Evolutionary conservation across 2,888 invertebrate species (phyloP), one percentile per base, ranked within the genome.

Genomic region (Priapulus caudatus): DNA sequence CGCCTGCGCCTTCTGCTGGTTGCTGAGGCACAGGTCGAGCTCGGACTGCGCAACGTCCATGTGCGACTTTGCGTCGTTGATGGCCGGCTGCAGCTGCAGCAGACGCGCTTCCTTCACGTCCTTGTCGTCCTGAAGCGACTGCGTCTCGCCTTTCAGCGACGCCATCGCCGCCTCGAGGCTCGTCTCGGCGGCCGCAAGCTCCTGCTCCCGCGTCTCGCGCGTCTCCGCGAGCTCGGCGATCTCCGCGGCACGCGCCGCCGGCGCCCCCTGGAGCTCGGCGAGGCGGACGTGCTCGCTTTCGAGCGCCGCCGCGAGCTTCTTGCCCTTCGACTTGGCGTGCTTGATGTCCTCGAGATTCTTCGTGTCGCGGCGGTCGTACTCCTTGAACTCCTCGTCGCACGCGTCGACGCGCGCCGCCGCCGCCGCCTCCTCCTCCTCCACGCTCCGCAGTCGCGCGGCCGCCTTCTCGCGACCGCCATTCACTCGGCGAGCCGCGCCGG

Each of bases 181-280:
- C 54, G 24, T 56, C n/a, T 33, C 33, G n/a, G 33, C 33, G 51
- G 61, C 63, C 4, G 75, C 75, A 47, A 86, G 83, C 64, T 84
- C 83, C 55, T 78, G 76, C 54, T 74, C 74, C 68, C 84, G 85
- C 65, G 85, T 83, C 23, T 81, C 81, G 0, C 91, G 91, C 3
- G 82, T 67, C 54, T 74, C 75, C 56, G 75, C 67, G 18, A 83
- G 66, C 47, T 81, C 79, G 45, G 77, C 80, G 1, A 90, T 73
- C 67, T 86, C 5, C 3, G 15, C 24, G 10, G 10, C n/a, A 5
- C 33, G 10, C n/a, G n/a, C n/a, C 5, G 10, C 33, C n/a, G 33
- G 33, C 33, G n/a, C 33, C 5, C 33, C 5, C n/a, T 33, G 10
- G 10, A 33, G 33, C 33, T 50, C 19, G 46, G 22, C 23, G 54